Evolutionary conservation across 2,888 invertebrate genomes (phyloP).

Genomic region (Spodoptera littoralis): DNA sequence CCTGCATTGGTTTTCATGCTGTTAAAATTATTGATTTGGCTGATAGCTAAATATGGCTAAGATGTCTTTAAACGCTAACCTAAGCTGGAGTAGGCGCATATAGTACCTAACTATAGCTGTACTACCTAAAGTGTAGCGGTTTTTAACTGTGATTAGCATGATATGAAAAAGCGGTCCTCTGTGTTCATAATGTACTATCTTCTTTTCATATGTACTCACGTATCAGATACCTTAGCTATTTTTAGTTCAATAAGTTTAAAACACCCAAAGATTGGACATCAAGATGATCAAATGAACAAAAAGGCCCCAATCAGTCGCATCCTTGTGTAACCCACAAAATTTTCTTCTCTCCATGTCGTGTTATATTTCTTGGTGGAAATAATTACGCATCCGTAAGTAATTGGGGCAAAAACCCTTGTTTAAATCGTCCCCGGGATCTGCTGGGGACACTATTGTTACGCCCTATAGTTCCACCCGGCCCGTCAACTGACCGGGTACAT

Average conservation of each 20-base stretch:
- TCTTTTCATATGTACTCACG: too few species aligned
- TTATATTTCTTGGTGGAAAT: constrained; percentile 78
- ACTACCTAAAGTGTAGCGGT: too few species aligned
- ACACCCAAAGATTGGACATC: background rate
- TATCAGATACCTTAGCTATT: too few species aligned
- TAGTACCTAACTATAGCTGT: too few species aligned
- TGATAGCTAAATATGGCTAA: too few species aligned
- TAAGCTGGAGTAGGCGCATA: too few species aligned
- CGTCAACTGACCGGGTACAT: constrained; percentile 82
- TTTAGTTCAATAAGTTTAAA: too few species aligned
- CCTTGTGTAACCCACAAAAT: constrained; percentile 2
- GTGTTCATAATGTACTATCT: too few species aligned
- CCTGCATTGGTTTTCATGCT: background rate
- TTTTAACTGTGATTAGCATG: too few species aligned
- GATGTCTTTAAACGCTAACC: too few species aligned
- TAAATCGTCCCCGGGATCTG: constrained; percentile 80
- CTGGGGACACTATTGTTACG: constrained; percentile 82
- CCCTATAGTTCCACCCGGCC: constrained; percentile 59
- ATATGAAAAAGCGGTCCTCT: too few species aligned
- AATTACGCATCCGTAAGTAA: constrained; percentile 81
- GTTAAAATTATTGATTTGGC: too few species aligned
- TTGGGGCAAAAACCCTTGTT: constrained; percentile 86
- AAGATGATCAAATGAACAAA: background rate
- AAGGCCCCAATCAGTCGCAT: background rate
- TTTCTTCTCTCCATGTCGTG: constrained; percentile 41